Base-by-base conservation (phyloP, 2,113 vertebrate genomes). In the Alligator mississippiensis region DNA sequence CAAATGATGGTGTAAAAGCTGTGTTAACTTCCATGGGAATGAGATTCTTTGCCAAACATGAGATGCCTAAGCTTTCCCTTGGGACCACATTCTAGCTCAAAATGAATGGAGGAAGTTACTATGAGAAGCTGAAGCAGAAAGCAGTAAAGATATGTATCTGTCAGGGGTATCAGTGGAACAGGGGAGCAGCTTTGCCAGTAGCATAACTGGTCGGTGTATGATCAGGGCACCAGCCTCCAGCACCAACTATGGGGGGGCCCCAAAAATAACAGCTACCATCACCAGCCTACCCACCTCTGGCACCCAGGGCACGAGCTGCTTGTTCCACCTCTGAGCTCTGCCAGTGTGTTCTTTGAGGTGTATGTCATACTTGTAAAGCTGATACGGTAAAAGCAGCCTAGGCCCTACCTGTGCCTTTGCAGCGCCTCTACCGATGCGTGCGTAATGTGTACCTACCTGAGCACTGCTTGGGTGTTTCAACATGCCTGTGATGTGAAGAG, bases 1-100 rank as follows among this genome's bases (percentile, higher is more conserved):
- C 98, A 90, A 96, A 96, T 25, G 28, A 96, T 30, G 38, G 97
- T 97, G 95, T 97, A 97, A 98, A 98, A 98, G 96, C 97, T 98
- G 97, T 18, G 15, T 98, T 98, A 97, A 98, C 77, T 98, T 99
- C 98, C 98, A 98, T 99, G 99, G 99, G 99, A 99, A 99, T 98
- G 97, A 94, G 95, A 94, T 94, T 95, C 87, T 93, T 89, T 98
- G 99, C 99, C 99, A 99, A 99, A 95, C 98, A 96, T 76, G 89
- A 98, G 98, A 99, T 99, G 98, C 98, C 98, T 97, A 92, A 96
- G 96, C 86, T 88, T 77, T 98, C 99, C 98, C 96, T 1, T 10
- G 98, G 98, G 98, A 98, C 95, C 88, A 93, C 84, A 96, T 98
- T 96, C 97, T 89, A 96, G 96, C 97, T 98, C 93, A 59, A 77